Evolutionary conservation across 2,797 vertebrate genomes (phyloP), one percentile per base, ranked within the genome.

Genomic region (Pelodytes ibericus): DNA sequence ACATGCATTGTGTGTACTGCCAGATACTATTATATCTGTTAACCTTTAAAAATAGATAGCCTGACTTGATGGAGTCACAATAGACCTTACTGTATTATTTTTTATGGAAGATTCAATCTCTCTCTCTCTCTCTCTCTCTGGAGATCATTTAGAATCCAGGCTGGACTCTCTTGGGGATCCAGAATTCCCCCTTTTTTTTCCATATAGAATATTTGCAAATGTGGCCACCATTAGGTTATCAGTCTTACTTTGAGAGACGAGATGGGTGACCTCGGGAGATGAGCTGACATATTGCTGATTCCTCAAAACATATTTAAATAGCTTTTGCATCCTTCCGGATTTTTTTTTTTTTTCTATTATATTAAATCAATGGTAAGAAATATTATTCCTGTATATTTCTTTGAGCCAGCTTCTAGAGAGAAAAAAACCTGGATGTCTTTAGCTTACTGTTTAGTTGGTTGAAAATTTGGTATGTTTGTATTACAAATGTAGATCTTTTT

Each of bases 181-280:
- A 86, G 39, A 61, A 39, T 61, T 15, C 18, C 59, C n/a, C 13
- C 13, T 44, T 44, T 44, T 86, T 87, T 94, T 89, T 90, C 91
- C 94, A 95, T 95, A 94, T 92, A 93, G 87, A 94, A 93, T 91
- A 92, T 88, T 91, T 91, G 88, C 88, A 88, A n/a, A 89, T 92
- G 90, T 95, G 94, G 89, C 91, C 92, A 88, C 89, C 88, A 90
- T 91, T 53, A 20, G 49, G 90, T 91, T 94, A 95, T 95, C 94
- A 94, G 94, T 96, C 95, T 96, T 93, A 95, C 94, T 96, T 94
- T 94, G 91, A 80, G 82, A 85, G 91, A 83, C 88, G 93, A 94
- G 90, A 94, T 95, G 95, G 94, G 92, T 94, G 94, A 93, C 91
- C 80, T 89, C 86, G 86, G 89, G 86, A 87, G 92, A 86, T 67